Percentiles rank a stretch among this genome's conserved stretches.
Evolutionary conservation across 2,888 invertebrate species (phyloP).

Genomic region (Cryptocheilus praepositus): DNA sequence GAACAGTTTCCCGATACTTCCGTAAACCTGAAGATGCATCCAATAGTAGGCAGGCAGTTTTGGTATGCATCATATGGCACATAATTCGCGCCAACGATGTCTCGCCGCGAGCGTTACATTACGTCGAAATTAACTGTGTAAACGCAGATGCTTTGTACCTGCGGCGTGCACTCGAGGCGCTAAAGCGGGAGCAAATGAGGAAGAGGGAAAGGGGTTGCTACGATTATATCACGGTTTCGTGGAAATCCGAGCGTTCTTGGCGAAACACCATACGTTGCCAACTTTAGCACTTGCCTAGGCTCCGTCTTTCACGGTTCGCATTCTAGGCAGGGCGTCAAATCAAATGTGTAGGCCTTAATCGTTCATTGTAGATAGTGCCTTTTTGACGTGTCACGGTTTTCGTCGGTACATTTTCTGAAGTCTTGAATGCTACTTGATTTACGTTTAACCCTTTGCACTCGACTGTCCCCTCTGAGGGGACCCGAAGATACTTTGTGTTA

Average conservation of each 20-base stretch:
- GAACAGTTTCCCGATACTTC: no score
- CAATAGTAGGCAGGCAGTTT: not conserved
- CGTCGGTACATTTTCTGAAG: no score
- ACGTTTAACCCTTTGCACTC: no score
- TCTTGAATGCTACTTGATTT: no score
- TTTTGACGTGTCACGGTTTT: no score
- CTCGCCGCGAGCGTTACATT: conserved; percentile 19
- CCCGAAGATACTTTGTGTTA: no score
- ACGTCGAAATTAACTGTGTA: conserved; percentile 39
- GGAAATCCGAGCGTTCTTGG: conserved; percentile 50
- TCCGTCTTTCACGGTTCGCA: conserved; percentile 22
- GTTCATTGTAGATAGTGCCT: no score
- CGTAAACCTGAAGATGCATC: not conserved
- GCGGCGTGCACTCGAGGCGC: conserved; percentile 28
- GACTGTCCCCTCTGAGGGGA: no score
- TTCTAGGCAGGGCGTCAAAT: conserved; percentile 14
- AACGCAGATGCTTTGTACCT: conserved; percentile 54
- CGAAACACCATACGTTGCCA: conserved; percentile 51
- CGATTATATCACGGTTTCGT: conserved; percentile 49
- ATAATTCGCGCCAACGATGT: not conserved
- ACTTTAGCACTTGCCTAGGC: no score
- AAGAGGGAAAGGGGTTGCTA: conserved; percentile 7
- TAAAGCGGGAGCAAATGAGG: not conserved
- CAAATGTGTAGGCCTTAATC: no score
- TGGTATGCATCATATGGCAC: not conserved